Percentiles rank a stretch among this genome's conserved stretches.
These are phyloP conservation scores for Orientallactaga bullata DNA, from an alignment of 2,113 vertebrate species.

Conservation along the genomic window DNA sequence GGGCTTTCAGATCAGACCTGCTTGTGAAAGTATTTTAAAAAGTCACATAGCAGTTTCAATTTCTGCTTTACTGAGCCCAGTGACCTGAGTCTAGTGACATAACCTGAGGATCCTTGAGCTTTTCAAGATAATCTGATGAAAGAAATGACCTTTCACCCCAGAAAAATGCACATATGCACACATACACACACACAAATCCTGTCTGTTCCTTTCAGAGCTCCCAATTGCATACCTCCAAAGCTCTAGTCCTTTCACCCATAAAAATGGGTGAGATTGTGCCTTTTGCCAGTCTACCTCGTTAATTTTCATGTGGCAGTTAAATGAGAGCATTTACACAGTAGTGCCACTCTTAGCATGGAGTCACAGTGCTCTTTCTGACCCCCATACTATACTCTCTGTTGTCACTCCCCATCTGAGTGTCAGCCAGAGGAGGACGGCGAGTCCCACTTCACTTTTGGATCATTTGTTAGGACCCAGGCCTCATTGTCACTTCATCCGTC, in stretches of 20 bases:
- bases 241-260: not conserved
- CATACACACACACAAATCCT: not conserved
- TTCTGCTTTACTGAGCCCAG: not conserved
- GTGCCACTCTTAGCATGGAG: rapidly evolving
- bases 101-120: not conserved
- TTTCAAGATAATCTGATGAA: not conserved
- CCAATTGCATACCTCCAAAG: not conserved
- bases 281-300: not conserved
- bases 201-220: not conserved
- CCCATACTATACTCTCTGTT: rapidly evolving
- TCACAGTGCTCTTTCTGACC: not conserved
- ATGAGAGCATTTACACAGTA: not conserved
- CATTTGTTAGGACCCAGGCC: not conserved
- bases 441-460: not conserved
- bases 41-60: not conserved
- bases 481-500: conserved; percentile 25
- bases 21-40: not conserved
- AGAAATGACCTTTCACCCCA: not conserved
- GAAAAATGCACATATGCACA: not conserved
- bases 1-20: not conserved
- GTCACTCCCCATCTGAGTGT: not conserved
- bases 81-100: not conserved
- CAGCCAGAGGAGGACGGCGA: conserved; percentile 36
- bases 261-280: not conserved
- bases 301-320: not conserved